A percentile compares a stretch with the other conserved stretches of the same genome.
phyloP scores from a whole-genome alignment of 2,888 invertebrate genomes.

The Lasioglossum leucozonium region DNA sequence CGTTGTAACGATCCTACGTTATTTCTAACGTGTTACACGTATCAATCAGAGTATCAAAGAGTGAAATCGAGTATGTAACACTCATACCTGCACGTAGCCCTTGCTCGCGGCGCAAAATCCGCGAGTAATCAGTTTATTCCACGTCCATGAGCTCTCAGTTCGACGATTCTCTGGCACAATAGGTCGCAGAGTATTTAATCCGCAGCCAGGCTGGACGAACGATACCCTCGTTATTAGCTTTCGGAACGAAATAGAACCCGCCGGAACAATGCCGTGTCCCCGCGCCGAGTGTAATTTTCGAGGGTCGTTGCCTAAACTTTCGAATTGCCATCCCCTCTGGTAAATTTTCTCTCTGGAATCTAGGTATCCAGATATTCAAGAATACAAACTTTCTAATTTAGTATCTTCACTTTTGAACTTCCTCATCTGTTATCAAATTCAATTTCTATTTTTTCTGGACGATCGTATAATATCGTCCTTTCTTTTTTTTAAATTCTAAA shows the following conservation, averaged over 20 bases:
- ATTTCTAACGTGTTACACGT: neutral
- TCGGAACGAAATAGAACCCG: constrained; percentile 27
- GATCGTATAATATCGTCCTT: too few relatives aligned
- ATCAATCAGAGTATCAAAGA: neutral
- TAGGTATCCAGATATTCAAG: too few relatives aligned
- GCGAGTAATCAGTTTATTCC: constrained; percentile 17
- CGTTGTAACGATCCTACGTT: neutral
- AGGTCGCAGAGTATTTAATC: constrained; percentile 49
- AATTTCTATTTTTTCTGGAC: neutral
- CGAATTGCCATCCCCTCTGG: neutral
- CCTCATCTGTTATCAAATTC: neutral
- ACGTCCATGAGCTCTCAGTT: neutral
- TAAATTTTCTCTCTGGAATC: neutral
- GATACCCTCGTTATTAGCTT: constrained; percentile 38
- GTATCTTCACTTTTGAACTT: neutral
- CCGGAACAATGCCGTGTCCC: constrained; percentile 18
- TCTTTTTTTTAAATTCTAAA: neutral
- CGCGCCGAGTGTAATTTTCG: neutral
- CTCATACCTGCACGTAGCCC: neutral
- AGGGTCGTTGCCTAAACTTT: neutral
- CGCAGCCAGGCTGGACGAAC: constrained; percentile 16
- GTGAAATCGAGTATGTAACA: constrained; percentile 3
- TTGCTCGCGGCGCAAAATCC: neutral
- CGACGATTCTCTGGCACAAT: constrained; percentile 37
- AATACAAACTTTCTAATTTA: too few relatives aligned